Base-by-base conservation (phyloP, 2,113 vertebrate genomes). In the Puffinus mauretanicus region DNA sequence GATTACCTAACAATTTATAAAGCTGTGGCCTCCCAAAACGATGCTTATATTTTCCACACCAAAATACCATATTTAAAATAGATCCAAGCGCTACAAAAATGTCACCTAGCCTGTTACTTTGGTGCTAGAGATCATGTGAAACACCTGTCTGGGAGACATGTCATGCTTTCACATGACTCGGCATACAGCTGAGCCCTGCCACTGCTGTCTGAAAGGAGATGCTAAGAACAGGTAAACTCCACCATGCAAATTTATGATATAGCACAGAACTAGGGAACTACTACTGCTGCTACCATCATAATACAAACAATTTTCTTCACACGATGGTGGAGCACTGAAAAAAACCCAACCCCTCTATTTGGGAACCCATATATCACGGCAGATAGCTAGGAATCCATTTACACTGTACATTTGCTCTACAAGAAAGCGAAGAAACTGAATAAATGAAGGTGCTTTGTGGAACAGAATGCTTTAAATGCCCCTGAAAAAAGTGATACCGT, bases 401-500 rank as follows among this genome's bases (percentile, higher is more conserved):
- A 64, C 13, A 34, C 16, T 38, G 32, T 46, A 49, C 8, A 22
- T 60, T 11, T 38, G 8, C 38, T 54, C 17, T 47, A 34, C 42
- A 51, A 34, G 26, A 67, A 54, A 80, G 26, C 18, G 11, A 62
- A 73, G 27, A 89, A 36, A 61, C 18, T 34, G 22, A 73, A 61
- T 40, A 32, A 75, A 57, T 51, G 7, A 57, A 62, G 40, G 27
- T 69, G 49, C 14, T 81, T 52, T 19, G 22, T 34, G 32, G 54
- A 80, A 69, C 13, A 49, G 47, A 80, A 75, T 9, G 11, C 27
- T 62, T 85, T 67, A 34, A 55, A 55, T 69, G 18, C 30, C 46
- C 13, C n/a, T 62, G 24, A 54, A 55, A 61, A 46, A 42, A 62
- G 20, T 7, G 13, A 42, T 27, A 34, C 0, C 0, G 18, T 44